Conservation (phyloP, 2,113 vertebrate species). For the Coreoperca whiteheadi region DNA sequence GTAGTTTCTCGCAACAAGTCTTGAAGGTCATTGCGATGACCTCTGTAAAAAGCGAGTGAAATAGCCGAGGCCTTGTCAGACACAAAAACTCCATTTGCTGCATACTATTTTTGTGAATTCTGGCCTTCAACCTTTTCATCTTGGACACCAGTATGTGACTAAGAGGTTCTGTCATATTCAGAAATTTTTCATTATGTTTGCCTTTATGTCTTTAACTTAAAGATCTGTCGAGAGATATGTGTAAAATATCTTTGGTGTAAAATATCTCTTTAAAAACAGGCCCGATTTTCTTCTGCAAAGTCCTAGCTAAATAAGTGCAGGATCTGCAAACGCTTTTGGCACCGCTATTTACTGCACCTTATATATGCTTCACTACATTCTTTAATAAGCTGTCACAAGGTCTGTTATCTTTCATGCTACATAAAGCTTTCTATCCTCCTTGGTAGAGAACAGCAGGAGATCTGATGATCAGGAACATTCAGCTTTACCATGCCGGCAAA, state of each 20-base stretch:
- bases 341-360: constrained; percentile 61
- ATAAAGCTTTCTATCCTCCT: constrained; percentile 66
- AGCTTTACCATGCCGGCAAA: constrained; percentile 91
- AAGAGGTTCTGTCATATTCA: constrained; percentile 29
- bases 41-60: constrained; percentile 32
- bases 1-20: constrained; percentile 37
- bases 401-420: constrained; percentile 76
- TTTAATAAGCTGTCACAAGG: constrained; percentile 75
- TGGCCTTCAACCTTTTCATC: constrained; percentile 41
- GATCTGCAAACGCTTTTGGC: constrained; percentile 34
- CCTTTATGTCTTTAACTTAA: constrained; percentile 6
- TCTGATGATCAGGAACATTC: constrained; percentile 95
- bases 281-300: constrained; percentile 15
- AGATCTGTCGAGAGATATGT: constrained; percentile 7
- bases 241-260: background rate
- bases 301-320: constrained; percentile 28
- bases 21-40: constrained; percentile 52
- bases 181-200: constrained; percentile 9
- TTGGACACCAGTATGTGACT: constrained; percentile 18
- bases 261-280: constrained; percentile 12
- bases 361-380: constrained; percentile 63
- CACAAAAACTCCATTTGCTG: constrained; percentile 36
- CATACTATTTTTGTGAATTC: constrained; percentile 14
- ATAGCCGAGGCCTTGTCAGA: constrained; percentile 28
- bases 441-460: constrained; percentile 90